Evolutionary conservation across 2,113 vertebrate genomes (phyloP).

Genomic region (Poicephalus meyeri): DNA sequence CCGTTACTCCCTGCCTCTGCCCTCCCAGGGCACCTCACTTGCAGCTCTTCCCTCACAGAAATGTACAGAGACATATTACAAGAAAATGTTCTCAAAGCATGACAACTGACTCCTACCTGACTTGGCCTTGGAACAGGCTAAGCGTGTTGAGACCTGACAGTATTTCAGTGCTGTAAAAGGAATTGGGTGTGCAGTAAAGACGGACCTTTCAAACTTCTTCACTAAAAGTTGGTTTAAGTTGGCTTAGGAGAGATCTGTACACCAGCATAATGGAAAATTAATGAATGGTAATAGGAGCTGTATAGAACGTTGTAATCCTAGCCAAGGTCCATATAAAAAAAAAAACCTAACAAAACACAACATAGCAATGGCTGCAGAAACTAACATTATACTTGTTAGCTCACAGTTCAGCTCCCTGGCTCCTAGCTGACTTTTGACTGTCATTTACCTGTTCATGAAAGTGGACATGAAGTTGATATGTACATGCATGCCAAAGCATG

Average conservation of each 20-base stretch:
- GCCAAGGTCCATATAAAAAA: background rate
- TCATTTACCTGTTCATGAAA: background rate
- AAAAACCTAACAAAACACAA: background rate
- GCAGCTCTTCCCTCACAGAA: background rate
- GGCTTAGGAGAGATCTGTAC: background rate
- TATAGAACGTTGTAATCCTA: background rate
- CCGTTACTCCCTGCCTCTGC: background rate
- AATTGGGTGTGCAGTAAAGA: background rate
- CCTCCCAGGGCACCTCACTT: background rate
- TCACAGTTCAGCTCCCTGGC: background rate
- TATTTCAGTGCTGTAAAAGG: background rate
- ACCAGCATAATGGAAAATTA: background rate
- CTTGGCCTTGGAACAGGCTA: background rate
- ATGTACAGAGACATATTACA: background rate
- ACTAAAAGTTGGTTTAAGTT: background rate
- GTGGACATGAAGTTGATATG: background rate
- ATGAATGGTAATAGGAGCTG: background rate
- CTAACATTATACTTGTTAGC: background rate
- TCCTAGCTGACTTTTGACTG: background rate
- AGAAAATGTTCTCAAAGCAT: conserved; percentile 4
- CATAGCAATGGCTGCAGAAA: background rate
- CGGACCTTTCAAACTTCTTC: background rate
- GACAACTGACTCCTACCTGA: conserved; percentile 20
- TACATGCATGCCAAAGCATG: background rate
- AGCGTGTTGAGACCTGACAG: conserved; percentile 10